Evolutionary conservation across 1,140 invertebrate species (phyloP).

Genomic region (Pogonus chalceus): DNA sequence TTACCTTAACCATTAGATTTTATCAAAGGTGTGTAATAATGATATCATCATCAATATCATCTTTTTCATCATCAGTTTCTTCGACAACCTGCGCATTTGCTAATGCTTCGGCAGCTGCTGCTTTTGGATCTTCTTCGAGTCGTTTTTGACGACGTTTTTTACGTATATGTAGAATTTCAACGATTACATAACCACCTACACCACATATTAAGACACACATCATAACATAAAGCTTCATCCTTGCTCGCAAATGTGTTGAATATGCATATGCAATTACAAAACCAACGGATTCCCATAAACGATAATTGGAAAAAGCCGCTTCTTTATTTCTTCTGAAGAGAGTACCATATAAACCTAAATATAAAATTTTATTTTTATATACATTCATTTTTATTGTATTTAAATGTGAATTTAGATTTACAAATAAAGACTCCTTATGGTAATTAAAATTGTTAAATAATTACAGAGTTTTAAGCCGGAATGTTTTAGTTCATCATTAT

Average conservation of each 20-base stretch:
- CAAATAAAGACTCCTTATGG: too few relatives aligned
- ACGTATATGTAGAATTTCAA: constrained; percentile 72
- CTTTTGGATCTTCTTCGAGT: constrained; percentile 58
- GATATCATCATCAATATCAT: constrained; percentile 76
- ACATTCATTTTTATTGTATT: too few relatives aligned
- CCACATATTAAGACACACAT: constrained; percentile 68
- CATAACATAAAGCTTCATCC: constrained; percentile 84
- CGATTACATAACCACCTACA: constrained; percentile 67
- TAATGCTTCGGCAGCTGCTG: constrained; percentile 44
- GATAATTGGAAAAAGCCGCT: constrained; percentile 92
- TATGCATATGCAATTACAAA: constrained; percentile 87
- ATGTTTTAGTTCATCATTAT: too few relatives aligned
- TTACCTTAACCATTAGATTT: not conserved
- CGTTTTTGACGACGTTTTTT: constrained; percentile 56
- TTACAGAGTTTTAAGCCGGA: too few relatives aligned
- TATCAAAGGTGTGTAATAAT: constrained; percentile 70
- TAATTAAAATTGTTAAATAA: too few relatives aligned
- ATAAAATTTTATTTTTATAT: too few relatives aligned
- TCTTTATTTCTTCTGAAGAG: constrained; percentile 87
- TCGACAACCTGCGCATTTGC: constrained; percentile 44
- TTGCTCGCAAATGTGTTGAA: constrained; percentile 76
- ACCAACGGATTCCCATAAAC: constrained; percentile 88
- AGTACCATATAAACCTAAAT: constrained; percentile 80
- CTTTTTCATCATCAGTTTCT: constrained; percentile 71
- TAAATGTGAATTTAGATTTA: too few relatives aligned